Conservation (phyloP, 2,113 vertebrate genomes). For the cat (Felis catus) region F.catus_Fca126_mat1.0 CM031413.1:87041501-87042000, state of each 20-base stretch:
- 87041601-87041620: neutral
- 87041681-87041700: neutral
- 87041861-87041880: neutral
- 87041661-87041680: neutral
- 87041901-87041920: neutral
- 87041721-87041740: neutral
- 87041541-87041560: no score
- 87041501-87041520: no score
- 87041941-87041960: neutral
- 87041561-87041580: no score
- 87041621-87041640: neutral
- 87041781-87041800: neutral
- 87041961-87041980: neutral
- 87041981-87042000: neutral
- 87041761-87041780: neutral
- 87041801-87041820: neutral
- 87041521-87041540: no score
- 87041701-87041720: neutral
- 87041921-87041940: neutral
- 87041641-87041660: neutral
- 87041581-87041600: neutral
- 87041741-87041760: neutral
- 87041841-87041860: neutral
- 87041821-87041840: neutral
- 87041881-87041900: no score